Base-by-base conservation (phyloP, 2,888 invertebrate species). In the Xylophagus ater region DNA sequence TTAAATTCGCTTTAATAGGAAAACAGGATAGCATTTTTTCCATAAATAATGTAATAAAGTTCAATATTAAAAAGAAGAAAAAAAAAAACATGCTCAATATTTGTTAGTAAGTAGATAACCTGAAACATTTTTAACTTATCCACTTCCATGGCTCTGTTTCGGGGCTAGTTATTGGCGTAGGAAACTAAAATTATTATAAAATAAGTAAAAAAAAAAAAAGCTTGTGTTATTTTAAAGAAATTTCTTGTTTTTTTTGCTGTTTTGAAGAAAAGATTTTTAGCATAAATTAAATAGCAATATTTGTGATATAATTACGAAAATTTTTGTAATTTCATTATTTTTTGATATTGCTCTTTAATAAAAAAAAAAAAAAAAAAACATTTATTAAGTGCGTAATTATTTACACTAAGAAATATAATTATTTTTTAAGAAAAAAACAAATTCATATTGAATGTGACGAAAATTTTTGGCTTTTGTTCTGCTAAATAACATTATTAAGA, bases 141-240 rank as follows among this genome's bases (percentile, higher is more conserved):
- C 85, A 86, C 70, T 82, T 84, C 84, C 84, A 84, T 66, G 84
- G 81, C 76, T 86, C 85, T 67, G 78, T 79, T 70, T 84, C 86
- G 74, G 85, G 84, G 66, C 81, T 81, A 71, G 81, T 82, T 74
- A 79, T 78, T 65, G 85, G 85, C 74, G 86, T 85, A 63, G 83
- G 81, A 71, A 81, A 82, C 86, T 86, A 79, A 50, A 57, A 54
- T 53, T 52, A 49, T 40, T 40, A 40, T 37, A 37, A 47, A 44
- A 48, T 26, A 43, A 40, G 39, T 24, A 34, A 30, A 36, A 37
- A 37, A 12, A 39, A 32, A 29, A 30, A 21, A 42, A 33, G 26
- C 20, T 18, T 19, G 29, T 20, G 36, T 34, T 37, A 33, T 14
- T 32, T 29, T 25, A 33, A 34, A 12, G 15, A 42, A 42, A 34